Evolutionary conservation across 2,113 vertebrate genomes (phyloP), one percentile per base, ranked within the genome.

Genomic region (Capricornis sumatraensis): DNA sequence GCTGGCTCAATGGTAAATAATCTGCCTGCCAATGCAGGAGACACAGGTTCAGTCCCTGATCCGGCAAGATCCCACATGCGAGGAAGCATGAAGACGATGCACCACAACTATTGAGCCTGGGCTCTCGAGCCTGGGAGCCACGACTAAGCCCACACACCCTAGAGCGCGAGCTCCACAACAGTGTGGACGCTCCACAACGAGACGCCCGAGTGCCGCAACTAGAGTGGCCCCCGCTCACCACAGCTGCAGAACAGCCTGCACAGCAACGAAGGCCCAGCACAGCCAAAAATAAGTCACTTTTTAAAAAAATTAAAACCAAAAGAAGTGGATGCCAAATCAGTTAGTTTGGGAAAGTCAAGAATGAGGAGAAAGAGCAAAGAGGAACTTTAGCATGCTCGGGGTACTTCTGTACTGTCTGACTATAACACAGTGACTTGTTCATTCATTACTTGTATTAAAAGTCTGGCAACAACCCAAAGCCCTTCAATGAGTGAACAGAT

Each of bases 351-450:
- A 13, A 36, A 33, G 94, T n/a, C 3, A 12, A 7, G 53, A 30
- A 6, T 3, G 6, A 60, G 28, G 17, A 64, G 57, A 36, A 52
- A 64, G 57, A 28, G 33, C 36, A 3, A 36, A 89, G 82, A 43
- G 25, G n/a, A 58, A 12, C 25, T 3, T 55, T 0, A 55, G 13
- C 7, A 3, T 9, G 27, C 60, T 11, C 4, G 1, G 25, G 5
- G 9, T 1, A 17, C 10, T 52, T 45, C 85, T 17, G 3, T 21
- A 2, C 1, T 4, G 21, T 23, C 4, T 67, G n/a, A 28, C 47
- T 3, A 14, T 19, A 87, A 19, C 1, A 2, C n/a, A 4, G 0
- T 11, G 57, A 57, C 13, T 3, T 7, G 0, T 23, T 19, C 30
- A 53, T 2, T 11, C 1, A 15, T 27, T 40, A 27, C 81, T 30